These are phyloP conservation scores for Arrhopalites spinosus DNA, from an alignment of 2,888 invertebrate genomes.

Conservation along the genomic window DNA sequence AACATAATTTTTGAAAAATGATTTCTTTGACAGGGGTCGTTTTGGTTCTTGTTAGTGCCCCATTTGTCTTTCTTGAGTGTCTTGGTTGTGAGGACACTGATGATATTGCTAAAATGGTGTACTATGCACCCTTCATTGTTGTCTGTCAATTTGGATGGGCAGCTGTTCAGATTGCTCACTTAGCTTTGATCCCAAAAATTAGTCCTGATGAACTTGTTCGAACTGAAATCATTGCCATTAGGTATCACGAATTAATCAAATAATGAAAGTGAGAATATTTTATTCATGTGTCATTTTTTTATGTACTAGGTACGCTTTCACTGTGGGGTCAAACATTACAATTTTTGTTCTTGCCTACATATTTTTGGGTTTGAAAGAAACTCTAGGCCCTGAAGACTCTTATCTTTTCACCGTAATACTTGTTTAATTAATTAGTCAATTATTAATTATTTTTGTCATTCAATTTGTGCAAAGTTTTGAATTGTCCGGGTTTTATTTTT, in stretches of 20 bases:
- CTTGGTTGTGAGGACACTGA: slow-evolving; percentile 66
- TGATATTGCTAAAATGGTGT: slow-evolving; percentile 71
- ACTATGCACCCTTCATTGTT: slow-evolving; percentile 75
- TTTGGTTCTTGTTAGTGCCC: slow-evolving; percentile 78
- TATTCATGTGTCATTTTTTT: slow-evolving; percentile 1
- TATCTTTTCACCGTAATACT: slow-evolving; percentile 70
- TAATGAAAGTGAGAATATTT: not conserved
- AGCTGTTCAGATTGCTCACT: slow-evolving; percentile 79
- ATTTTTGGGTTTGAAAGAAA: slow-evolving; percentile 68
- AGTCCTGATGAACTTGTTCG: slow-evolving; percentile 75
- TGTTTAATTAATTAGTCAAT: not conserved
- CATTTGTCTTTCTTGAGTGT: slow-evolving; percentile 84
- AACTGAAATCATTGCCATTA: slow-evolving; percentile 75
- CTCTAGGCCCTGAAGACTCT: slow-evolving; percentile 62
- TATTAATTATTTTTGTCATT: not conserved
- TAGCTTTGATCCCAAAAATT: slow-evolving; percentile 83
- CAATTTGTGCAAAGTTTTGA: not conserved
- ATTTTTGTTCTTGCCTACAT: slow-evolving; percentile 81
- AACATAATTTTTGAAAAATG: not conserved
- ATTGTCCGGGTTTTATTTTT: not conserved
- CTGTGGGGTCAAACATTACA: slow-evolving; percentile 82
- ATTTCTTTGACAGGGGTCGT: slow-evolving; percentile 67
- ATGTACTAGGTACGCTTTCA: slow-evolving; percentile 87
- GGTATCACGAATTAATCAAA: slow-evolving; percentile 62
- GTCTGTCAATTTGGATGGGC: slow-evolving; percentile 97